phyloP scores from a whole-genome alignment of 2,113 vertebrate species.

The Catharus minimus region DNA sequence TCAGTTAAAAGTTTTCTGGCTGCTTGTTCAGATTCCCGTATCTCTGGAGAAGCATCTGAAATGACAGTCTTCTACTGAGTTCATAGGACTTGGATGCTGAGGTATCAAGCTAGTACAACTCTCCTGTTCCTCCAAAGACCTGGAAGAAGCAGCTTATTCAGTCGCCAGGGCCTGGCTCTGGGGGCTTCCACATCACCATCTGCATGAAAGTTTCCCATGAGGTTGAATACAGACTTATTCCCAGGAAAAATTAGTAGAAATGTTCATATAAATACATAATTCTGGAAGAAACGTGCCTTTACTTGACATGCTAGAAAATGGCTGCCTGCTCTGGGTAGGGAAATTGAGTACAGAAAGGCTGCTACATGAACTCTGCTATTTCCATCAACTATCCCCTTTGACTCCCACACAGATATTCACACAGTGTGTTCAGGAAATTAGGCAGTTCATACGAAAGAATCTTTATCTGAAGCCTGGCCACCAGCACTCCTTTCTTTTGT shows the following conservation, averaged over 20 bases:
- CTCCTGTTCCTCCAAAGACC: not conserved
- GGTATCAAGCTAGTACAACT: not conserved
- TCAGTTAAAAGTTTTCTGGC: slow-evolving; percentile 47
- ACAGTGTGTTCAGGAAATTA: not conserved
- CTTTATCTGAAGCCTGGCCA: not conserved
- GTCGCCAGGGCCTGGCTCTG: not conserved
- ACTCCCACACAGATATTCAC: not conserved
- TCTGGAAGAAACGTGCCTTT: not conserved
- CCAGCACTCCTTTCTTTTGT: not conserved
- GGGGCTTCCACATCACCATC: slow-evolving; percentile 24
- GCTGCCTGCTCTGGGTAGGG: not conserved
- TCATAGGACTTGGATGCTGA: not conserved
- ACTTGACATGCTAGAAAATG: not conserved
- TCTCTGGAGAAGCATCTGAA: slow-evolving; percentile 47
- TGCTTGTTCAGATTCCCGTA: not conserved
- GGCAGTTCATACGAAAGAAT: not conserved
- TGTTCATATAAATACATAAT: not conserved
- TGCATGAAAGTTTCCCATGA: not conserved
- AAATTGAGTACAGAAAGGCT: not conserved
- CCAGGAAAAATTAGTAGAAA: not conserved
- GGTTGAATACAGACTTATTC: slow-evolving; percentile 23
- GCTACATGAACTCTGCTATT: not conserved
- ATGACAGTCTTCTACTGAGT: slow-evolving; percentile 29
- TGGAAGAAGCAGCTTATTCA: not conserved
- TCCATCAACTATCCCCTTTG: not conserved